Evolutionary conservation across 2,797 vertebrate species (phyloP).

Genomic region (Allochrocebus solatus): DNA sequence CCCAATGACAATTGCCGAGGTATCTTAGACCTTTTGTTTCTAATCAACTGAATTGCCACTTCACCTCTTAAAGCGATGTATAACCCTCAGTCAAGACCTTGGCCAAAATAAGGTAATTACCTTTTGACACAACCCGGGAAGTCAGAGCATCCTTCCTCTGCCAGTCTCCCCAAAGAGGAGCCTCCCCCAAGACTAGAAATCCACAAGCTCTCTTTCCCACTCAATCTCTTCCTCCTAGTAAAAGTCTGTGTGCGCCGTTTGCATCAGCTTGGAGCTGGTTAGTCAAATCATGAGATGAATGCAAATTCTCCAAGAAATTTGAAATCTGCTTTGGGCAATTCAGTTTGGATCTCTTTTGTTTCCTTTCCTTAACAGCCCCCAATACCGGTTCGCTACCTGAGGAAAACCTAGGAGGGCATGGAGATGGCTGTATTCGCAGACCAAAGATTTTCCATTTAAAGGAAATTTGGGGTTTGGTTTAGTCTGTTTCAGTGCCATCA

Average conservation of each 20-base stretch:
- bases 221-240: neutral
- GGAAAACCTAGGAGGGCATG: neutral
- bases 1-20: neutral
- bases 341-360: neutral
- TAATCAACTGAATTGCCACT: neutral
- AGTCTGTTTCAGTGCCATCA: neutral
- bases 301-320: slow-evolving; percentile 41
- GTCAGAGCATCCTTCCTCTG: neutral
- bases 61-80: neutral
- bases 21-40: neutral
- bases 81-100: neutral
- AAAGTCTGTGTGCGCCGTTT: slow-evolving; percentile 24
- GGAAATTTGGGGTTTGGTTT: neutral
- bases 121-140: neutral
- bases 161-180: neutral
- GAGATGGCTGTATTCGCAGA: neutral
- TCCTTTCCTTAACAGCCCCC: neutral
- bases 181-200: neutral
- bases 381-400: neutral
- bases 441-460: slow-evolving; percentile 6
- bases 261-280: neutral
- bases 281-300: slow-evolving; percentile 44
- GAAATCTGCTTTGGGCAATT: slow-evolving; percentile 9
- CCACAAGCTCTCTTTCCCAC: neutral
- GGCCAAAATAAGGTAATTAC: neutral